phyloP scores from a whole-genome alignment of 2,888 invertebrate genomes.

The Clitarchus hookeri region DNA sequence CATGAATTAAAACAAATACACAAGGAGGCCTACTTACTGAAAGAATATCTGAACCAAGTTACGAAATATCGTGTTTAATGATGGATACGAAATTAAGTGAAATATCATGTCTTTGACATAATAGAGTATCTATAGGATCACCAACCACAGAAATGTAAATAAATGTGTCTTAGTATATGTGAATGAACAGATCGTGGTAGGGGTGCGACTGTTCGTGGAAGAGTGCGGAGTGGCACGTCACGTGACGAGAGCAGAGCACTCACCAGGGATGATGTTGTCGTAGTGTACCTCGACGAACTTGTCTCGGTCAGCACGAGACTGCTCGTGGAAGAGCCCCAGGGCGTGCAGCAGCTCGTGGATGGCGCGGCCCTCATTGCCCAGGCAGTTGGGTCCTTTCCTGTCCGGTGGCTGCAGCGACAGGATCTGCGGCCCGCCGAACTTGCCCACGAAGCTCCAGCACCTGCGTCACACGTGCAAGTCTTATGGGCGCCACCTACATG shows the following conservation, averaged over 20 bases:
- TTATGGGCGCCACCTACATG: no score
- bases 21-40: no score
- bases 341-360: slow-evolving; percentile 82
- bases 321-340: slow-evolving; percentile 82
- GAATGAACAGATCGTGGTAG: no score
- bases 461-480: slow-evolving; percentile 48
- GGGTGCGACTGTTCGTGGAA: no score
- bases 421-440: slow-evolving; percentile 73
- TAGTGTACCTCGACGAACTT: slow-evolving; percentile 69
- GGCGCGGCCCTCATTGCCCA: slow-evolving; percentile 71
- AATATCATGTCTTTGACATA: no score
- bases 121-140: no score
- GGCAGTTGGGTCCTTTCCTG: slow-evolving; percentile 64
- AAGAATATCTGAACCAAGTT: no score
- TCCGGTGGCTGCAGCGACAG: slow-evolving; percentile 71
- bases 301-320: slow-evolving; percentile 75
- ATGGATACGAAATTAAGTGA: no score
- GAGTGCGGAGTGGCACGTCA: neutral
- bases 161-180: no score
- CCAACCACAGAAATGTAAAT: no score
- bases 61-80: no score
- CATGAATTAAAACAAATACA: no score
- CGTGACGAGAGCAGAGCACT: slow-evolving; percentile 33
- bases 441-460: slow-evolving; percentile 78
- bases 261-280: slow-evolving; percentile 69